Base-by-base conservation (phyloP, 2,888 invertebrate species). In the Chloroclysta siterata region DNA sequence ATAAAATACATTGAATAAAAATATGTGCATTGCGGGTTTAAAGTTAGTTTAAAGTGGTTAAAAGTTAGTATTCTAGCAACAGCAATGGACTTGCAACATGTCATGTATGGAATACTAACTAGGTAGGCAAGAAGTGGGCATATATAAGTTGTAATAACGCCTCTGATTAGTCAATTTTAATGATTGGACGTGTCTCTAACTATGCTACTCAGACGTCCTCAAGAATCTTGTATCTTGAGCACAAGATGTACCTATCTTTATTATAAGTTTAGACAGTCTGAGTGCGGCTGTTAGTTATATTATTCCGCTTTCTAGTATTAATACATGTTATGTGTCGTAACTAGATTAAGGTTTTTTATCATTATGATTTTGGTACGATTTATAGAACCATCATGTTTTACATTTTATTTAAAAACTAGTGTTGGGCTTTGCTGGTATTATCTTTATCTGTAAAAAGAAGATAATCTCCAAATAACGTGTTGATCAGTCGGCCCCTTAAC, bases 251-350 rank as follows among this genome's bases (percentile, higher is more conserved):
- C n/a, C 4, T 14, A 14, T 42, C 1, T 4, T 4, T 39, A 11
- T 39, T 11, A 11, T 14, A 5, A 14, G 8, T 42, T 42, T 22
- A 22, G 13, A n/a, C 13, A 46, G 33, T 33, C 13, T 28, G 42
- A 28, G 14, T 54, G 15, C 29, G 15, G 44, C 10, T 17, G 29
- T 15, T 46, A 47, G 44, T 29, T 42, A 39, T 11, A 11, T 42
- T 59, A 58, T 52, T 59, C 46, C 46, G 46, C 46, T 14, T 52
- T 14, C 5, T 47, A 53, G 39, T 53, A 52, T 59, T 59, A 46
- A 36, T 39, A 6, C 44, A 36, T 36, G 17, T 39, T 44, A 54
- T 54, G 15, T 53, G 36, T 17, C 15, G 53, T 39, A 41, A 4
- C 22, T 47, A 48, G 53, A 10, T n/a, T 52, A 42, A 55, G 2